These are phyloP conservation scores for Drosophila nigrodunni DNA, from an alignment of 1,140 invertebrate species.

Conservation along the genomic window DNA sequence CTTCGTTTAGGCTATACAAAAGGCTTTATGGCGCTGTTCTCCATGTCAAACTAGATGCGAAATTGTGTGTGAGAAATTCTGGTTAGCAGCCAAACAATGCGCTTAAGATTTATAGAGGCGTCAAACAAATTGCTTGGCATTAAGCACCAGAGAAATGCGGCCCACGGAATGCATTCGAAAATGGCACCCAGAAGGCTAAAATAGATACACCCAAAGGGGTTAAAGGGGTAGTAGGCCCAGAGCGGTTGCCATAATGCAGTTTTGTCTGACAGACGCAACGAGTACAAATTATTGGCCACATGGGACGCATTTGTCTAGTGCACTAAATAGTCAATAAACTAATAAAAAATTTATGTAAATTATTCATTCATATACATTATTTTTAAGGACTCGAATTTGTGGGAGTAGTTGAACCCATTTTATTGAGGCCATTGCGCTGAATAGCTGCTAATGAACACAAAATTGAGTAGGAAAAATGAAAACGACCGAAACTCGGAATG, in stretches of 20 bases:
- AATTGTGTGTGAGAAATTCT: slow-evolving; percentile 20
- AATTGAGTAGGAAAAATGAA: slow-evolving; percentile 1
- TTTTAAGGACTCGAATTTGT: background rate
- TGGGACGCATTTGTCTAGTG: background rate
- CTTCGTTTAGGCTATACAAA: slow-evolving; percentile 57
- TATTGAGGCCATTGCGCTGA: slow-evolving; percentile 25
- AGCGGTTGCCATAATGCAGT: slow-evolving; percentile 20
- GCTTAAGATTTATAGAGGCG: slow-evolving; percentile 66
- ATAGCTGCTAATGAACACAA: slow-evolving; percentile 34
- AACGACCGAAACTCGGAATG: background rate
- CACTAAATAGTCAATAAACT: slow-evolving; percentile 34
- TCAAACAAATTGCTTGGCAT: slow-evolving; percentile 71
- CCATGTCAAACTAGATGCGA: background rate
- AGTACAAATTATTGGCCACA: slow-evolving; percentile 31
- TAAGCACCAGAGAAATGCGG: slow-evolving; percentile 42
- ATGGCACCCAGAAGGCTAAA: background rate
- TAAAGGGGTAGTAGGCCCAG: background rate
- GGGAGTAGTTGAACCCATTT: slow-evolving; percentile 2
- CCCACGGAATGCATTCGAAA: slow-evolving; percentile 44
- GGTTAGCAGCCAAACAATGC: slow-evolving; percentile 54
- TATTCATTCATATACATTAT: background rate
- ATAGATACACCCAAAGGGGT: background rate
- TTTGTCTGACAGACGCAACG: slow-evolving; percentile 19
- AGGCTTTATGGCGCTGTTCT: background rate
- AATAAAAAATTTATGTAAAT: slow-evolving; percentile 30